These are phyloP conservation scores for Scyliorhinus canicula DNA, from an alignment of 2,797 vertebrate species.

Conservation along the genomic window DNA sequence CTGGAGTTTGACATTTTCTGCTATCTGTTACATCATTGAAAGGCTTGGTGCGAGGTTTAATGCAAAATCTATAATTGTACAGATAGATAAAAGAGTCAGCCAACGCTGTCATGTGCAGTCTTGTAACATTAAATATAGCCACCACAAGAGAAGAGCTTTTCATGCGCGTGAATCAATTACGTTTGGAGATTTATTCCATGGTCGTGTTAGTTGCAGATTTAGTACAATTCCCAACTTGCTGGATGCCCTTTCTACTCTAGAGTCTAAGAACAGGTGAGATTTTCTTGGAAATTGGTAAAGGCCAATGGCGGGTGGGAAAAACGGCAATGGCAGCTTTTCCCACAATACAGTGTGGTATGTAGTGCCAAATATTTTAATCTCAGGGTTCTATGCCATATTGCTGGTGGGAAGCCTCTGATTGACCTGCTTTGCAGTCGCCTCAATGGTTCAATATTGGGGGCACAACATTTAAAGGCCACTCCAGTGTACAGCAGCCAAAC, in stretches of 20 bases:
- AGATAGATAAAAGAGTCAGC: not conserved
- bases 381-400: no score
- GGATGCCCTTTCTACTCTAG: not conserved
- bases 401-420: no score
- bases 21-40: not conserved
- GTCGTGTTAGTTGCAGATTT: not conserved
- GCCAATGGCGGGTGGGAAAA: no score
- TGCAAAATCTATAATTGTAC: not conserved
- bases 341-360: no score
- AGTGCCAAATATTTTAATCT: no score
- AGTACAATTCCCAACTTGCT: not conserved
- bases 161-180: not conserved
- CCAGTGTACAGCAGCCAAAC: no score
- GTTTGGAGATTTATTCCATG: not conserved
- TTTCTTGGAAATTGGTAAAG: no score
- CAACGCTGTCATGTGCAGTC: not conserved
- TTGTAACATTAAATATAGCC: not conserved
- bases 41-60: not conserved
- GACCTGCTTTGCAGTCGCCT: no score
- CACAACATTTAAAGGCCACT: no score
- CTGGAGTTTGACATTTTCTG: not conserved
- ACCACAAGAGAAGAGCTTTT: not conserved
- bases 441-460: no score
- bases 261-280: not conserved
- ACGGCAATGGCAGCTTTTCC: no score